phyloP scores from a whole-genome alignment of 2,797 vertebrate genomes.

The Lagocephalus sceleratus region DNA sequence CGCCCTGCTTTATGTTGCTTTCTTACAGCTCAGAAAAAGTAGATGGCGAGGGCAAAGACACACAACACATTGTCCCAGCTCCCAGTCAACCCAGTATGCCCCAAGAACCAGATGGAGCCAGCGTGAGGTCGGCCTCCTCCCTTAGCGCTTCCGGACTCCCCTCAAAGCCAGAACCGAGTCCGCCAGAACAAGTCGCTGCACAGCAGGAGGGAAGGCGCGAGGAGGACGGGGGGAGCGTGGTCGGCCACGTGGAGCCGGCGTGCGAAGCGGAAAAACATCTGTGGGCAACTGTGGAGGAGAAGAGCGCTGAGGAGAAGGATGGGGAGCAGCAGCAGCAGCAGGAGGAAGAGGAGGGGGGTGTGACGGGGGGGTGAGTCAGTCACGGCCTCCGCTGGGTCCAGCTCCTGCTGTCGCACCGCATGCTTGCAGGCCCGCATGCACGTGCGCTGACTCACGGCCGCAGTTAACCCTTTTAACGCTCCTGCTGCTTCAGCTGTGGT shows the following conservation, averaged over 20 bases:
- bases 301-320: conserved; percentile 26
- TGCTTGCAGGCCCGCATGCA: conserved; percentile 2
- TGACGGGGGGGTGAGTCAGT: conserved; percentile 66
- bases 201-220: conserved; percentile 26
- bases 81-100: conserved; percentile 32
- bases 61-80: conserved; percentile 2
- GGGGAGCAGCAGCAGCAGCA: conserved; percentile 28
- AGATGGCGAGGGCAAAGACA: conserved; percentile 33
- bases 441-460: conserved; percentile 25
- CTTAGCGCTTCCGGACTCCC: background rate
- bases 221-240: conserved; percentile 25
- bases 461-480: conserved; percentile 29
- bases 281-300: conserved; percentile 68
- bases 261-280: conserved; percentile 56
- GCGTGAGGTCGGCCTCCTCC: conserved; percentile 21
- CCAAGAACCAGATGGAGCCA: conserved; percentile 43
- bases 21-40: conserved; percentile 28
- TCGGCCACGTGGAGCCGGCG: conserved; percentile 36
- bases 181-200: conserved; percentile 17
- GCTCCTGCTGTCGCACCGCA: conserved; percentile 21
- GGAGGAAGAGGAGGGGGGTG: conserved; percentile 47
- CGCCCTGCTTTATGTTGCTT: conserved; percentile 2
- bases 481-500: background rate
- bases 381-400: conserved; percentile 4
- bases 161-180: conserved; percentile 44